Evolutionary conservation across 2,113 vertebrate genomes (phyloP).

Genomic region (Erpornis zantholeuca): DNA sequence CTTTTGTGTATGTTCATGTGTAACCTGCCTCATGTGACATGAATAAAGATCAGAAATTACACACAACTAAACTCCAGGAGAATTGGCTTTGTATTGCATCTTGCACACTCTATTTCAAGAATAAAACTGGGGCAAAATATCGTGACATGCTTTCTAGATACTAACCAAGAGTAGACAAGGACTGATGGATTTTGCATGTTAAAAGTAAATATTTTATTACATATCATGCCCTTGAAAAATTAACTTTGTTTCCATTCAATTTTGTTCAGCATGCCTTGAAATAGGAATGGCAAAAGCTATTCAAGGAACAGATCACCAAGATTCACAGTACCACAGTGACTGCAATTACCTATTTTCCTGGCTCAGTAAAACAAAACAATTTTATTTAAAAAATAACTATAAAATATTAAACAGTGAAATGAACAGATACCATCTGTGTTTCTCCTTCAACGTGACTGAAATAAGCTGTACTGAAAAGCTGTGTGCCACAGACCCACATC

Average conservation of each 20-base stretch:
- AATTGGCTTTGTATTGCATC: not conserved
- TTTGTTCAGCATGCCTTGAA: constrained; percentile 45
- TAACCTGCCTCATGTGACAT: not conserved
- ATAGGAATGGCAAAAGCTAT: constrained; percentile 12
- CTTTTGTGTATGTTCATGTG: not conserved
- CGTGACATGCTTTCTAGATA: not conserved
- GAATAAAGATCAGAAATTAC: not conserved
- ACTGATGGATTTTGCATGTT: constrained; percentile 11
- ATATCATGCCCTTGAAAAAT: constrained; percentile 29
- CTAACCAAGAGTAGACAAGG: not conserved
- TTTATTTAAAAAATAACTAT: not conserved
- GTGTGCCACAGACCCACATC: not conserved
- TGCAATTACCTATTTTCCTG: not conserved
- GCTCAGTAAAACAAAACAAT: not conserved
- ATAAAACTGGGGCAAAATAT: not conserved
- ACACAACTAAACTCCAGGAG: not conserved
- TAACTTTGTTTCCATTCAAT: not conserved
- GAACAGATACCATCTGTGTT: not conserved
- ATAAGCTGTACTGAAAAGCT: not conserved
- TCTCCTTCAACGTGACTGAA: not conserved
- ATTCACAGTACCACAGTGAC: not conserved
- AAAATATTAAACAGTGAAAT: not conserved
- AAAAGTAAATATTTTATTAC: constrained; percentile 45
- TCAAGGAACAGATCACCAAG: constrained; percentile 3
- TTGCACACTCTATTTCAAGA: not conserved